phyloP scores from a whole-genome alignment of 2,797 vertebrate species.

The Macrochelys suwanniensis region DNA sequence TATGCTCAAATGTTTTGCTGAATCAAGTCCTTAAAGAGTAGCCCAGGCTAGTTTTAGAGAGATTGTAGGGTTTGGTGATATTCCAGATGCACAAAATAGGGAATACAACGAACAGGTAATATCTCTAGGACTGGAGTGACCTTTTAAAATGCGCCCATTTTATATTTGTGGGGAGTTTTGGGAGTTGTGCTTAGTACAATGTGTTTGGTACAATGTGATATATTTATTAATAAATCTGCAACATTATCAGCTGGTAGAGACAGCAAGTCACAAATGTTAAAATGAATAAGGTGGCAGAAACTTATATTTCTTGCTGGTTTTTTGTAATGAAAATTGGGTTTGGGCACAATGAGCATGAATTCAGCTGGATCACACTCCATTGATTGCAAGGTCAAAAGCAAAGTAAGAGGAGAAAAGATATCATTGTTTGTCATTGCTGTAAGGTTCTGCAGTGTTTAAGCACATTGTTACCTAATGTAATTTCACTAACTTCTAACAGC shows the following conservation, averaged over 20 bases:
- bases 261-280: background rate
- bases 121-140: background rate
- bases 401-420: background rate
- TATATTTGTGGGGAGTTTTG: background rate
- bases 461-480: background rate
- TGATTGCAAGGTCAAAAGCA: background rate
- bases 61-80: background rate
- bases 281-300: background rate
- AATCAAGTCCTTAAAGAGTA: background rate
- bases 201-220: background rate
- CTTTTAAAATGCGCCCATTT: background rate
- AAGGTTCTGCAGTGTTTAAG: background rate
- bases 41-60: rapidly evolving
- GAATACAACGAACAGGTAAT: background rate
- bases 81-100: background rate
- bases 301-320: background rate
- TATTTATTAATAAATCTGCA: rapidly evolving
- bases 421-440: background rate
- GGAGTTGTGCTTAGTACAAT: too few species aligned
- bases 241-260: rapidly evolving
- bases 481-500: background rate
- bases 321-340: background rate
- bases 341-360: background rate
- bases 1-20: rapidly evolving
- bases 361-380: background rate